Evolutionary conservation across 2,113 vertebrate genomes (phyloP), one percentile per base, ranked within the genome.

Genomic region (Brachyhypopomus gauderio): DNA sequence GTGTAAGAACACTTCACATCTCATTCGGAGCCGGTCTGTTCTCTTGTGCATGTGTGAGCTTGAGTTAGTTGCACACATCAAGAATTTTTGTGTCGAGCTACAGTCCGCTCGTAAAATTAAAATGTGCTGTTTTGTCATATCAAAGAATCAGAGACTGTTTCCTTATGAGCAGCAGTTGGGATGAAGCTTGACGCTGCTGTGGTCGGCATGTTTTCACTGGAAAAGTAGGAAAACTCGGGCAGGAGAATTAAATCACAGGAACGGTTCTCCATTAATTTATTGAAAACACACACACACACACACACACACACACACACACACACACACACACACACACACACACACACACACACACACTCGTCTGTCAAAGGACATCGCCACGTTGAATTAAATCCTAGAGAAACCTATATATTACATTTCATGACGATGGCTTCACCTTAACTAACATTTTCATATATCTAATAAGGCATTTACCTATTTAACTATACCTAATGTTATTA

Each of bases 11-110:
- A 67, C 23, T 80, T 73, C 73, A 75, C 7, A 48, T 20, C 23
- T 63, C 48, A 77, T 16, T 12, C 55, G 20, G 12, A 48, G 70
- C 70, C 22, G 30, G 45, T 25, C 14, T 72, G 66, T 70, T 74
- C 52, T 3, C 45, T 48, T 62, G 55, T 78, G 77, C 80, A 22
- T 85, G 84, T 85, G 84, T 55, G 81, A 85, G 84, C 81, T 83
- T 85, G 84, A 55, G 38, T 75, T 77, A 62, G 67, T 36, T 11
- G 63, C 25, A 73, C 72, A 45, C 71, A 79, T 45, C n/a, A 6
- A 52, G 27, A 79, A 75, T 69, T 83, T 79, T 83, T 67, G 77
- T 77, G 77, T 64, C 7, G 30, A 66, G 56, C 75, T 67, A 76
- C 64, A 71, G 48, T 25, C 70, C 67, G 72, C 72, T 79, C 70